These are phyloP conservation scores for Engystomops pustulosus DNA, from an alignment of 2,113 vertebrate genomes.

Conservation along the genomic window DNA sequence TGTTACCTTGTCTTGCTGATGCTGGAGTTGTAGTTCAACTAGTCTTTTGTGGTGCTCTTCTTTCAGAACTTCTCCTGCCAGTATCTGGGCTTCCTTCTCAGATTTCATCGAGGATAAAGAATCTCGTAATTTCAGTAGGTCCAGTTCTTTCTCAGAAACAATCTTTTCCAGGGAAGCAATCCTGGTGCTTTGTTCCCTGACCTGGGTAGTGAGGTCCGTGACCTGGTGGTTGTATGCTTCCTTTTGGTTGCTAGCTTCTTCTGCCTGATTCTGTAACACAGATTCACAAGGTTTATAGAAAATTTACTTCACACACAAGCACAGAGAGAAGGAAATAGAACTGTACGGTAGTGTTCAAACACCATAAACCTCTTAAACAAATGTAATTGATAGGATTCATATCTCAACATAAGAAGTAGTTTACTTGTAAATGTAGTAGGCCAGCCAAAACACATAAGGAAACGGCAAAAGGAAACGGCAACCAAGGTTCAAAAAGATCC, in stretches of 20 bases:
- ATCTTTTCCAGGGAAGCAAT: constrained; percentile 67
- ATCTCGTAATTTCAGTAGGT: constrained; percentile 66
- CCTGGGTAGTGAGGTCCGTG: constrained; percentile 61
- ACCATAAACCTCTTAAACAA: too few relatives aligned
- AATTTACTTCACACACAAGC: neutral
- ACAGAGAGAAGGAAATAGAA: too few relatives aligned
- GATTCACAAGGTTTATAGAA: too few relatives aligned
- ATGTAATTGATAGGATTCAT: too few relatives aligned
- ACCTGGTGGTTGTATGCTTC: constrained; percentile 59
- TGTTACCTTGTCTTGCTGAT: constrained; percentile 63
- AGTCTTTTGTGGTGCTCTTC: constrained; percentile 62
- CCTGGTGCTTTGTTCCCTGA: constrained; percentile 61
- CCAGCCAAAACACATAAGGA: too few relatives aligned
- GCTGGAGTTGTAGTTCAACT: constrained; percentile 59
- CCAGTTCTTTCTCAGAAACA: constrained; percentile 73
- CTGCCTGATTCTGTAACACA: constrained; percentile 34
- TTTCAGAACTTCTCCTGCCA: constrained; percentile 62
- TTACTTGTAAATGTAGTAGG: too few relatives aligned
- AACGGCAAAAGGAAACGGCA: too few relatives aligned
- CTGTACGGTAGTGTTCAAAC: too few relatives aligned
- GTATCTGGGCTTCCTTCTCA: constrained; percentile 65
- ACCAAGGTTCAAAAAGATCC: too few relatives aligned
- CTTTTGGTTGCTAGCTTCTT: constrained; percentile 30
- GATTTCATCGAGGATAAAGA: constrained; percentile 56
- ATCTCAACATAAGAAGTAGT: too few relatives aligned